These are phyloP conservation scores for Hydrotaea cyrtoneurina DNA, from an alignment of 2,888 invertebrate genomes.

Conservation along the genomic window DNA sequence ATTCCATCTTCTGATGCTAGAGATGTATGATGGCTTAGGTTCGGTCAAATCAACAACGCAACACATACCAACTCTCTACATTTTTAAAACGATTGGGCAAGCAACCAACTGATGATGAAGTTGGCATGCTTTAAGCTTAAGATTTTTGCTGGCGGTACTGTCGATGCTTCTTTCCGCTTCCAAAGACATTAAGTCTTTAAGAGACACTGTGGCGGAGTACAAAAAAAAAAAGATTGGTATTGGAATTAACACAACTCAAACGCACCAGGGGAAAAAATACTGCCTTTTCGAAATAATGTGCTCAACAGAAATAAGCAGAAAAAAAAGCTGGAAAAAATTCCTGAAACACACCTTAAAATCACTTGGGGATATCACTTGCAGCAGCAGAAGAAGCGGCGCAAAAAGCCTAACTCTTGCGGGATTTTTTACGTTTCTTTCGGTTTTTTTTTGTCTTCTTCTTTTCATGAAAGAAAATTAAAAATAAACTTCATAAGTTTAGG, in stretches of 20 bases:
- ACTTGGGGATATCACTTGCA: conserved; percentile 70
- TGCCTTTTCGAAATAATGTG: conserved; percentile 55
- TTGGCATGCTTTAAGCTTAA: conserved; percentile 62
- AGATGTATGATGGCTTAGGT: conserved; percentile 61
- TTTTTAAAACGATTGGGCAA: background rate
- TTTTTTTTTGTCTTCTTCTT: background rate
- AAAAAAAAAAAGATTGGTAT: conserved; percentile 36
- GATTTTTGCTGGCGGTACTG: conserved; percentile 41
- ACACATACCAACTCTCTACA: background rate
- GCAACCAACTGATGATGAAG: conserved; percentile 62
- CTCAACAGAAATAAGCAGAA: conserved; percentile 37
- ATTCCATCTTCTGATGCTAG: conserved; percentile 55
- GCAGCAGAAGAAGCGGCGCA: conserved; percentile 21
- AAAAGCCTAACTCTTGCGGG: conserved; percentile 62
- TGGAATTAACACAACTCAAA: conserved; percentile 60
- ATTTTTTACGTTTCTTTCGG: conserved; percentile 47
- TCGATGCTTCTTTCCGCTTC: conserved; percentile 38
- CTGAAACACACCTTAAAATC: conserved; percentile 71
- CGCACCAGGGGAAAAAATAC: conserved; percentile 31
- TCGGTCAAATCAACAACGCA: conserved; percentile 26
- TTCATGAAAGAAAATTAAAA: conserved; percentile 63
- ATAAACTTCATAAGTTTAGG: conserved; percentile 62
- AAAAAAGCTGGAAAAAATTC: conserved; percentile 65
- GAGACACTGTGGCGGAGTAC: conserved; percentile 17
- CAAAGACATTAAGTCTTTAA: conserved; percentile 67